Evolutionary conservation across 35 echinoderm and acorn worm species (phyloP).

Genomic region (Apostichopus parvimensis): DNA sequence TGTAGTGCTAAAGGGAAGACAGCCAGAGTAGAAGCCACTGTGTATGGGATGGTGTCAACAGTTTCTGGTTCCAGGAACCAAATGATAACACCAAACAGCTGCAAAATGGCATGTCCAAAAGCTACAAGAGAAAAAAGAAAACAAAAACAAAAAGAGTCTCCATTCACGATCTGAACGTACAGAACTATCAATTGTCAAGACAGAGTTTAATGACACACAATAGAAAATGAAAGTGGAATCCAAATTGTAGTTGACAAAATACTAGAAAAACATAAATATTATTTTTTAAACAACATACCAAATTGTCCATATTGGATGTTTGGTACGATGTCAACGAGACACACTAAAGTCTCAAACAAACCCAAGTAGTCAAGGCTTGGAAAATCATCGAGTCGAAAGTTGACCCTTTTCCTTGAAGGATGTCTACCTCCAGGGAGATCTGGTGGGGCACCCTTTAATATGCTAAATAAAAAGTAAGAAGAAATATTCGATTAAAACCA

Average conservation of each 20-base stretch:
- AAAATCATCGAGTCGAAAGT: conserved; percentile 69
- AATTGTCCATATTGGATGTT: conserved; percentile 94
- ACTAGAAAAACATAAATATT: too few species aligned
- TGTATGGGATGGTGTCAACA: conserved; percentile 92
- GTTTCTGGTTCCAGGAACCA: conserved; percentile 96
- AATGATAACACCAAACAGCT: conserved; percentile 86
- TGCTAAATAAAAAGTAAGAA: conserved; percentile 43
- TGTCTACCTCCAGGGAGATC: conserved; percentile 55
- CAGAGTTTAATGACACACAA: too few species aligned
- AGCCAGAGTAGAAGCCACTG: conserved; percentile 89
- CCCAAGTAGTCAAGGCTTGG: conserved; percentile 88
- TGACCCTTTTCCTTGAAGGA: conserved; percentile 70
- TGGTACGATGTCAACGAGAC: conserved; percentile 89
- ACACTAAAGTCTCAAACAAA: conserved; percentile 86
- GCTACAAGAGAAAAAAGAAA: conserved; percentile 57
- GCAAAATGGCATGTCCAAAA: conserved; percentile 90
- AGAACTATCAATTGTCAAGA: too few species aligned
- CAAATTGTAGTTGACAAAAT: too few species aligned
- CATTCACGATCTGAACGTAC: too few species aligned
- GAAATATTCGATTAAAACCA: not conserved
- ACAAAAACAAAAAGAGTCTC: not conserved
- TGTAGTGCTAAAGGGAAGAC: conserved; percentile 81
- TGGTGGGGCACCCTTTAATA: conserved; percentile 85
- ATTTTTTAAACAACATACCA: conserved; percentile 54
- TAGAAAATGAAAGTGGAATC: too few species aligned